Evolutionary conservation across 2,797 vertebrate species (phyloP).

Genomic region (Sebastes minor): DNA sequence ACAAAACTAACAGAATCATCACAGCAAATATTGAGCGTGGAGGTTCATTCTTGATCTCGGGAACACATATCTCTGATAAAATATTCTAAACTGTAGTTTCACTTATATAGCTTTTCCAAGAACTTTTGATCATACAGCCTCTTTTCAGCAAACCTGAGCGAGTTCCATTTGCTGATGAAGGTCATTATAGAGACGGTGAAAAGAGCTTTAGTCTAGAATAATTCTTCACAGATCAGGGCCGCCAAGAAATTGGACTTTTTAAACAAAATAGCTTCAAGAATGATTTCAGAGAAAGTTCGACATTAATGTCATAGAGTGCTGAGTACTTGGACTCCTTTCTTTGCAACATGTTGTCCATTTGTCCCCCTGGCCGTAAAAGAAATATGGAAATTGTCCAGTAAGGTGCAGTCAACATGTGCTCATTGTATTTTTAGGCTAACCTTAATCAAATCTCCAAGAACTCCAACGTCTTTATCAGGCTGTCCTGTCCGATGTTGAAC

Average conservation of each 20-base stretch:
- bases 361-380: not conserved
- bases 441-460: not conserved
- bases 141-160: not conserved
- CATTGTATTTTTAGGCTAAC: not conserved
- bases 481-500: not conserved
- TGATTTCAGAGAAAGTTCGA: not conserved
- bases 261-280: not conserved
- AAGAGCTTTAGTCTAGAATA: not conserved
- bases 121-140: not conserved
- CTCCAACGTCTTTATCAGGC: not conserved
- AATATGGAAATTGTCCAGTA: not conserved
- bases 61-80: not conserved
- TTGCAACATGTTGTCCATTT: not conserved
- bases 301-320: not conserved
- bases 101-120: not conserved
- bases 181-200: not conserved
- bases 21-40: not conserved
- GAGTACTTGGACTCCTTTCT: not conserved
- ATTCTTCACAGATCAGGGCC: not conserved
- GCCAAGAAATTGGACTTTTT: not conserved
- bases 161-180: not conserved
- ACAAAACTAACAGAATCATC: too few relatives aligned
- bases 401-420: not conserved
- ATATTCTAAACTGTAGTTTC: too few relatives aligned
- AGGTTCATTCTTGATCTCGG: not conserved